Base-by-base conservation (phyloP, 2,113 vertebrate species). In the Ptilonorhynchus violaceus region DNA sequence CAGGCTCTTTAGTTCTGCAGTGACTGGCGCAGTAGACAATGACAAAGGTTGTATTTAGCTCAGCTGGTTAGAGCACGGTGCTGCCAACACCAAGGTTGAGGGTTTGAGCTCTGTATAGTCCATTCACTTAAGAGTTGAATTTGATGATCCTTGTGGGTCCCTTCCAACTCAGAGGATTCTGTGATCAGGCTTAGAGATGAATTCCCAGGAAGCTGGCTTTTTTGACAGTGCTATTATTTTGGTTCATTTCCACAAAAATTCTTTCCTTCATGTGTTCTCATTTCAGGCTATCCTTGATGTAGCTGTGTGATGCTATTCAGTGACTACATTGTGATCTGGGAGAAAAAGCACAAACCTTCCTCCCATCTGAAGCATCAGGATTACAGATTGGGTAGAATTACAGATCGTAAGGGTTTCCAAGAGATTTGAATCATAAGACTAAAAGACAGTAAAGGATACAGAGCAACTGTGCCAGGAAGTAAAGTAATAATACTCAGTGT, bases 91-190 rank as follows among this genome's bases (percentile, higher is more conserved):
- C 16, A 52, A 35, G 27, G 17, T 3, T 59, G 72, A 33, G 37
- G 31, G 18, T 59, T 52, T 1, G 0, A 31, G 50, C 10, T 0
- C 0, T 42, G 21, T 22, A 22, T 22, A 7, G 13, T 21, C 11
- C 13, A 8, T 33, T 52, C 6, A 31, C 14, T 44, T 31, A 25
- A 22, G 30, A 31, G 11, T 44, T 59, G 22, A 5, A 52, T 5
- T 55, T 6, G 11, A 37, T 27, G 17, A 42, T 35, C 11, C 9
- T 37, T 59, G 14, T 37, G 22, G 31, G 31, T 35, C 53, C 42
- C 30, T 56, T 35, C 25, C 11, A 67, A 22, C 4, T 50, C 52
- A 31, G 25, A 50, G 11, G 24, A 58, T 33, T n/a, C 30, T 58
- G 16, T 35, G 20, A 46, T 58, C 14, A 37, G 20, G 2, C 8